Base-by-base conservation (phyloP, 2,797 vertebrate genomes). In the Typhlichthys subterraneus region DNA sequence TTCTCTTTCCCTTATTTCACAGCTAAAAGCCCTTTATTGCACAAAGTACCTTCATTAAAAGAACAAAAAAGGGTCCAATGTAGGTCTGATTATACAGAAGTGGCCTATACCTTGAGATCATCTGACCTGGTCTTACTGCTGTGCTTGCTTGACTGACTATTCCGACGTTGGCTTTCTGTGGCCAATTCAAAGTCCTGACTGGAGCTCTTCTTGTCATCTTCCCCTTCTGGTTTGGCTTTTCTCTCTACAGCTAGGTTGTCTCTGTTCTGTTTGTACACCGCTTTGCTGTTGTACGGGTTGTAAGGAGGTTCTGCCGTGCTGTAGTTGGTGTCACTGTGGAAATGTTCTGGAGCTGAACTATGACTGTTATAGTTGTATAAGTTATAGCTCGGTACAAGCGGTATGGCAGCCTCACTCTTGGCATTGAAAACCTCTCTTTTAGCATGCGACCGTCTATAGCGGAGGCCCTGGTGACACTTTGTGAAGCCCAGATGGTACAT, bases 401-500 rank as follows among this genome's bases (percentile, higher is more conserved):
- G 90, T 50, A 87, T 82, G 6, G 79, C 82, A 0, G 85, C 29
- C 48, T 93, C 91, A 0, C 64, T 73, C 0, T 80, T 64, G 1
- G 65, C 58, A 45, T 89, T 90, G 47, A 84, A 17, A 17, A 72
- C 53, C 23, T 75, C 62, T 0, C 13, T 38, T 0, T 55, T 17
- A 0, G 80, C 74, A 8, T 23, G 31, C 0, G 69, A 65, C 1
- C 83, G 88, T 15, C 84, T 86, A 81, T 92, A 89, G 1, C 86
- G 82, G 1, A 91, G 88, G 0, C 91, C 86, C 64, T 89, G 91
- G 15, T 86, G 75, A 75, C 93, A 95, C 61, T 94, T 95, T 70
- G 89, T 94, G 85, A 94, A 91, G 29, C 93, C 93, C 33, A 97
- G 84, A 71, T 96, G 93, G 79, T 94, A 96, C 78, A 96, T 94